Evolutionary conservation across 2,888 invertebrate species (phyloP), one percentile per base, ranked within the genome.

Genomic region (Dryocosmus kuriphilus): DNA sequence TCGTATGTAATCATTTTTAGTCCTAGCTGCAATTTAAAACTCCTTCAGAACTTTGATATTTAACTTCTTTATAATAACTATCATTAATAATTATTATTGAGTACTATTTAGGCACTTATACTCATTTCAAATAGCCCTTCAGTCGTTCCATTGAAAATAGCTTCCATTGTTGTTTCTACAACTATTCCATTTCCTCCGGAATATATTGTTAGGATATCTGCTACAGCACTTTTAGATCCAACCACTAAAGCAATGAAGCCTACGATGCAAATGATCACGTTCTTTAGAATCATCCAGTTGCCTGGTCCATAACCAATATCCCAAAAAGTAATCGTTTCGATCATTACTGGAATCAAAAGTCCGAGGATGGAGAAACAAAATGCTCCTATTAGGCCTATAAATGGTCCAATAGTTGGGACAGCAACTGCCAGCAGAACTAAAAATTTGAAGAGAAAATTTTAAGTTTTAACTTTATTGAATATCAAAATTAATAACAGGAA

Each of bases 291-390:
- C 16, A 96, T 93, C 94, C 95, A 97, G 84, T 95, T 94, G 83
- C 91, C 93, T 63, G 92, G 92, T 8, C 97, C 97, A 80, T 96
- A 96, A 60, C 97, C 97, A 82, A 95, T 94, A 77, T 97, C 95
- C 97, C 97, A 97, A 90, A 94, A 96, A 0, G 97, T 97, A 80
- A 98, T 93, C 6, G 96, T 94, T 92, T 98, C 98, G 81, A 98
- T 96, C 79, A 96, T 93, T 2, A 95, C 96, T 1, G 98, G 98
- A 74, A 97, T 95, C 77, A 98, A 94, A 51, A 98, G 94, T 22
- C 98, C 98, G 30, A 98, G 94, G 83, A 97, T 95, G 11, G 98
- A 97, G 90, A 98, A 97, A 89, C 98, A 98, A 89, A 98, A 96
- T 62, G 98, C 98, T 83, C 98, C 98, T 83, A 98, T 98, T 71